These are phyloP conservation scores for Aporophyla nigra DNA, from an alignment of 2,888 invertebrate genomes.

Conservation along the genomic window DNA sequence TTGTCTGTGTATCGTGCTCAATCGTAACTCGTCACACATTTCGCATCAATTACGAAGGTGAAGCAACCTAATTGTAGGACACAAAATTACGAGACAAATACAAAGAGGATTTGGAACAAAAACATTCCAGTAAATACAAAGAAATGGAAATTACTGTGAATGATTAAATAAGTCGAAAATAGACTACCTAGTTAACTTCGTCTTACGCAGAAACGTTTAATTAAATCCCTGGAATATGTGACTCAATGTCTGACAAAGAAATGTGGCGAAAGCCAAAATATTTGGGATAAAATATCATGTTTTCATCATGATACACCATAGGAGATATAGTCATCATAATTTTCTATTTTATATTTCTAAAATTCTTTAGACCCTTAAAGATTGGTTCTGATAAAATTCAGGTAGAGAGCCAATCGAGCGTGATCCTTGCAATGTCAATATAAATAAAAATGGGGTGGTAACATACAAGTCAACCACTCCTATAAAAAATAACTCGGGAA, in stretches of 20 bases:
- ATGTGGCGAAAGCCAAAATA: slow-evolving; percentile 14
- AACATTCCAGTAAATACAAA: slow-evolving; percentile 39
- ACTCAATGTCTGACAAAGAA: slow-evolving; percentile 42
- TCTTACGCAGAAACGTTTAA: slow-evolving; percentile 14
- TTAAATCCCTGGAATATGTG: slow-evolving; percentile 38
- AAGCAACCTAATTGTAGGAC: slow-evolving; percentile 51
- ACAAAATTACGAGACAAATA: slow-evolving; percentile 19
- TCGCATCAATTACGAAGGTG: slow-evolving; percentile 66
- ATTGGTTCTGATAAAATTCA: slow-evolving; percentile 10
- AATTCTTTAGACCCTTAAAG: not conserved
- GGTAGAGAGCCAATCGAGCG: slow-evolving; percentile 9
- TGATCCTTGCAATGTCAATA: not conserved
- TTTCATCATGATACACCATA: not conserved
- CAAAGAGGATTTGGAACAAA: slow-evolving; percentile 24
- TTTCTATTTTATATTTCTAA: not conserved
- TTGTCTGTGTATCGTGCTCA: slow-evolving; percentile 72
- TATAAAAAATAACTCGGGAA: too few species aligned
- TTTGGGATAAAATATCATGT: not conserved
- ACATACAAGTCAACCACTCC: not conserved
- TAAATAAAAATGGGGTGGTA: not conserved
- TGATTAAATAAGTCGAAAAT: slow-evolving; percentile 26
- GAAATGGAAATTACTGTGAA: slow-evolving; percentile 12
- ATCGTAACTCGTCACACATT: slow-evolving; percentile 72
- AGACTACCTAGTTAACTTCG: not conserved
- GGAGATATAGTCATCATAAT: not conserved